Base-by-base conservation (phyloP, 2,888 invertebrate species). In the Morpho achilles region DNA sequence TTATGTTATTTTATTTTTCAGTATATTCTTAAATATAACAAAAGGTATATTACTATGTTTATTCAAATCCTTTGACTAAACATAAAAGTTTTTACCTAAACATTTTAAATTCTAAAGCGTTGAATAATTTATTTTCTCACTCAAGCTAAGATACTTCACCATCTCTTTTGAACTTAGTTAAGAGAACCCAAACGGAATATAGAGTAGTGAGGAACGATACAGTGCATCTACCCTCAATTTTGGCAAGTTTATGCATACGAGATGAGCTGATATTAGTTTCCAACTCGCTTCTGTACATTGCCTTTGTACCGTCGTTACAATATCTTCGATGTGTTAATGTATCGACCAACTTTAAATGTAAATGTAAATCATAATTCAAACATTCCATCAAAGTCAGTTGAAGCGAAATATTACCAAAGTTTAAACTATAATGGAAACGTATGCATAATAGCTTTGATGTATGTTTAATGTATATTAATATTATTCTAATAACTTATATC, bases 181-280 rank as follows among this genome's bases (percentile, higher is more conserved):
- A 66, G 67, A 54, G 48, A 62, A 65, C 67, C 58, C 56, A 58
- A 50, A 61, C 53, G 39, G 67, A 67, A 68, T 68, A 62, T 62
- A 63, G 64, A 68, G 60, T 56, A 64, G 65, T 43, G 50, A 54
- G 61, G 50, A 53, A 44, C 51, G 63, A 66, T 62, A 63, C 58
- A 56, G 48, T 58, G 62, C 60, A 54, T 44, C 65, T 41, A 54
- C 59, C 63, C 63, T 59, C 59, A 59, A 59, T 54, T 53, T 58
- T 58, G 49, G 56, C 64, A 77, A 83, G 79, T 86, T 83, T 78
- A 77, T 80, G 84, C 84, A 83, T 84, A 76, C 77, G 69, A 74
- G 78, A 87, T 86, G 82, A 83, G 74, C 71, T 71, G 68, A 75
- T 81, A 84, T 83, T 83, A 85, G 83, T 83, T 81, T 69, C 61